Percentiles rank a stretch among this genome's conserved stretches.
Evolutionary conservation across 2,113 vertebrate genomes (phyloP).

Genomic region (Neolamprologus falcicula): DNA sequence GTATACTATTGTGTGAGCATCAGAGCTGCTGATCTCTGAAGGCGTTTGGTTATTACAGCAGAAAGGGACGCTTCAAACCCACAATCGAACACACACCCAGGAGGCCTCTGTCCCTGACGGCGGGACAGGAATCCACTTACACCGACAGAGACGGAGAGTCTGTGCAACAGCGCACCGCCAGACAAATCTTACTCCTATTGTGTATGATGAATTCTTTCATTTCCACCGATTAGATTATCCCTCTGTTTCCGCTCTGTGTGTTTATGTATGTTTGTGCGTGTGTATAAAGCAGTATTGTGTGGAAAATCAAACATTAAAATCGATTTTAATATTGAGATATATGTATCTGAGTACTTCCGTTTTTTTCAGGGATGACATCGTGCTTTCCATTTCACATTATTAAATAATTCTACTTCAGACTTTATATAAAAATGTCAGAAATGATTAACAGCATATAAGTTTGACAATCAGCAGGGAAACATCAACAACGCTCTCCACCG

Average conservation of each 20-base stretch:
- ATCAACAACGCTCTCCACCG: background rate
- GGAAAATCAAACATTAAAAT: background rate
- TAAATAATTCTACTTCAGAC: background rate
- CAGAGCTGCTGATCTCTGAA: constrained; percentile 17
- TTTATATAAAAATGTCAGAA: background rate
- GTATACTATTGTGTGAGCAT: background rate
- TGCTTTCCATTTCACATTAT: background rate
- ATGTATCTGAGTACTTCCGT: background rate
- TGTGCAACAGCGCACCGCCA: background rate
- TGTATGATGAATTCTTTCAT: constrained; percentile 69
- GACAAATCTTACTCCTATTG: background rate
- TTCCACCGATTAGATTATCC: constrained; percentile 39
- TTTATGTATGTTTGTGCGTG: background rate
- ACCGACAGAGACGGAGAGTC: constrained; percentile 24
- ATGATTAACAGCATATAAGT: background rate
- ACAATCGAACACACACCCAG: background rate
- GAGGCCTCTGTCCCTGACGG: background rate
- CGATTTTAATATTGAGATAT: background rate
- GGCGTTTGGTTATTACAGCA: constrained; percentile 12
- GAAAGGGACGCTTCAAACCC: background rate
- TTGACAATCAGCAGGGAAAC: background rate
- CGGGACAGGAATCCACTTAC: constrained; percentile 52
- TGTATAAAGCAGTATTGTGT: background rate
- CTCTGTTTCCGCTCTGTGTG: background rate
- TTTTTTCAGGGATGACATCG: background rate